Percentiles rank a stretch among this genome's conserved stretches.
Conservation (phyloP, 1,140 invertebrate species). For the Philopotamus ludificatus region DNA sequence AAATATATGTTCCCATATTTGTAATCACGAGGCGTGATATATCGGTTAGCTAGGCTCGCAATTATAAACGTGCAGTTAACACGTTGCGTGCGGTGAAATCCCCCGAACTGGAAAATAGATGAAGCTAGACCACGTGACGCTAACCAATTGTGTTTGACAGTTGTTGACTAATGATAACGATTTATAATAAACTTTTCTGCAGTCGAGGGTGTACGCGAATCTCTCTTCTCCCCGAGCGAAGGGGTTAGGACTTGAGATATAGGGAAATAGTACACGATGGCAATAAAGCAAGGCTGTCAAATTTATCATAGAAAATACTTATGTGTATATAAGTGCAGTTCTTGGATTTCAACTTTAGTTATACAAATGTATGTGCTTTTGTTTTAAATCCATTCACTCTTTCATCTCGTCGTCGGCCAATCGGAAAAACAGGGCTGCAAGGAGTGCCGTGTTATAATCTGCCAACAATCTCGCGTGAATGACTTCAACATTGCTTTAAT, state of each 20-base stretch:
- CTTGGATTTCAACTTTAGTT: too few relatives aligned
- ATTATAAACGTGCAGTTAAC: neutral
- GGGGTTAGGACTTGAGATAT: too few relatives aligned
- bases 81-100: neutral
- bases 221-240: neutral
- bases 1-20: too few relatives aligned
- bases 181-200: conserved; percentile 14
- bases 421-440: too few relatives aligned
- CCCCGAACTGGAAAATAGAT: neutral
- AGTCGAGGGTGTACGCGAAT: neutral
- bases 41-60: neutral
- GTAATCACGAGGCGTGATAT: neutral
- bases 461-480: conserved; percentile 14
- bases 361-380: too few relatives aligned
- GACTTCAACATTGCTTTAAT: conserved; percentile 18
- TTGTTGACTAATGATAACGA: conserved; percentile 18
- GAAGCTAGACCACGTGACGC: conserved; percentile 8
- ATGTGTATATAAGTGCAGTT: neutral
- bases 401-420: neutral
- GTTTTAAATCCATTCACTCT: too few relatives aligned
- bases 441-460: neutral
- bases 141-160: conserved; percentile 15
- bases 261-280: too few relatives aligned
- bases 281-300: too few relatives aligned
- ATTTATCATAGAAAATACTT: too few relatives aligned